These are phyloP conservation scores for Spinus olivaceus DNA, from an alignment of 2,797 vertebrate species.

Conservation along the genomic window DNA sequence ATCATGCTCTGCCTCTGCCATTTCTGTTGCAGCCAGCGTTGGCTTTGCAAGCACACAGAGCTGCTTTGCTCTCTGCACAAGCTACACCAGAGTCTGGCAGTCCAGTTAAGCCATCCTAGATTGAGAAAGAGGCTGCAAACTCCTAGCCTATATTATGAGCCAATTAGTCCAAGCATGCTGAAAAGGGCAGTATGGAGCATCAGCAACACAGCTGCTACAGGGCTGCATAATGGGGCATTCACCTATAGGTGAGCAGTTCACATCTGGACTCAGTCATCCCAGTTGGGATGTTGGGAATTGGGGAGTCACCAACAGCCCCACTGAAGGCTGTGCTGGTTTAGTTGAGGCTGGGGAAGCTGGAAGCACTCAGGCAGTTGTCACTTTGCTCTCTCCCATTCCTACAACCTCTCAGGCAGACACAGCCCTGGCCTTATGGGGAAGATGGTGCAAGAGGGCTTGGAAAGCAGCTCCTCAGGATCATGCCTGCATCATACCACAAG, in stretches of 20 bases:
- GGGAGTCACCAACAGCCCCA: neutral
- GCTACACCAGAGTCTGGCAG: neutral
- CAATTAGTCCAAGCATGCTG: rapidly evolving
- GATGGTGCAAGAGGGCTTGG: neutral
- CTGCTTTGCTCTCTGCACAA: neutral
- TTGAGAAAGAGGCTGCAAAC: neutral
- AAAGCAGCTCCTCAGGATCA: neutral
- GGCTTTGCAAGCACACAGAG: neutral
- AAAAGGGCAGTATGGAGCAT: neutral
- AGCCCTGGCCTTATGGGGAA: neutral
- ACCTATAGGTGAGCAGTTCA: neutral
- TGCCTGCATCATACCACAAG: neutral
- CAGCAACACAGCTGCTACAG: neutral
- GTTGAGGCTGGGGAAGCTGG: neutral
- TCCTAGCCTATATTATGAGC: neutral
- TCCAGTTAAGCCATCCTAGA: neutral
- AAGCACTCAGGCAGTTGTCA: rapidly evolving
- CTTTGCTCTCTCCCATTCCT: neutral
- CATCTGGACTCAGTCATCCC: neutral
- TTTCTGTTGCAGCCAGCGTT: rapidly evolving
- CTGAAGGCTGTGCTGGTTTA: neutral
- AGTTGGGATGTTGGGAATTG: neutral
- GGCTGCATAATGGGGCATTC: neutral
- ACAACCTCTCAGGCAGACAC: neutral
- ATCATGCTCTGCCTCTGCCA: rapidly evolving